Base-by-base conservation (phyloP, 1,140 invertebrate genomes). In the Homalodisca vitripennis region DNA sequence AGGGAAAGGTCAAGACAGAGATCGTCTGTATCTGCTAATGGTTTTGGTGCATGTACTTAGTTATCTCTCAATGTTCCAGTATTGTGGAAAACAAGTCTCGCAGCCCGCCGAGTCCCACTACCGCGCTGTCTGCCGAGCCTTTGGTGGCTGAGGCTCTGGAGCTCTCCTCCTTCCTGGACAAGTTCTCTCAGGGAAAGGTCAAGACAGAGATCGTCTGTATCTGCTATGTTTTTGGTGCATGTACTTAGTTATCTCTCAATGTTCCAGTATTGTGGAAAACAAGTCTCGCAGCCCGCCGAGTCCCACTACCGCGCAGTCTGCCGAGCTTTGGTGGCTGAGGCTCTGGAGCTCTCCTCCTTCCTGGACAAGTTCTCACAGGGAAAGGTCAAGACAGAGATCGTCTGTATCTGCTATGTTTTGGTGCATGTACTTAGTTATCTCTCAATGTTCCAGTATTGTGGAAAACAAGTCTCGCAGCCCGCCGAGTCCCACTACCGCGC, bases 281-380 rank as follows among this genome's bases (percentile, higher is more conserved):
- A 46, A 10, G 41, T 46, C 10, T 46, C 41, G n/a, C 41, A 46
- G n/a, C 41, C 41, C n/a, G 87, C 90, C 0, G 91, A 92, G 75
- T 83, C 86, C 48, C 94, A 98, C 82, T 98, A 95, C 81, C 88
- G 88, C 76, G 93, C 94, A 57, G 93, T 98, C 48, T 94, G 94
- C 78, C 84, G 93, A 67, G 94, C 94, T 26, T 84, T 97, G 70
- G 92, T 96, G 24, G 87, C 92, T 1, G 95, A 98, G 82, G 91
- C 92, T n/a, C 80, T 94, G 27, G 95, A 98, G 80, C 84, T 98
- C 63, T 86, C 92, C 14, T 88, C 91, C 26, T 98, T 98, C 84
- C 82, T 98, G 63, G 88, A 93, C 75, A 90, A 90, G 78, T 92
- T 97, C 30, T 46, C n/a, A 12, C 41, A 46, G n/a, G 41, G 41